Percentiles rank a stretch among this genome's conserved stretches.
Evolutionary conservation across 2,113 vertebrate genomes (phyloP).

Genomic region (Gorsachius goisagi): DNA sequence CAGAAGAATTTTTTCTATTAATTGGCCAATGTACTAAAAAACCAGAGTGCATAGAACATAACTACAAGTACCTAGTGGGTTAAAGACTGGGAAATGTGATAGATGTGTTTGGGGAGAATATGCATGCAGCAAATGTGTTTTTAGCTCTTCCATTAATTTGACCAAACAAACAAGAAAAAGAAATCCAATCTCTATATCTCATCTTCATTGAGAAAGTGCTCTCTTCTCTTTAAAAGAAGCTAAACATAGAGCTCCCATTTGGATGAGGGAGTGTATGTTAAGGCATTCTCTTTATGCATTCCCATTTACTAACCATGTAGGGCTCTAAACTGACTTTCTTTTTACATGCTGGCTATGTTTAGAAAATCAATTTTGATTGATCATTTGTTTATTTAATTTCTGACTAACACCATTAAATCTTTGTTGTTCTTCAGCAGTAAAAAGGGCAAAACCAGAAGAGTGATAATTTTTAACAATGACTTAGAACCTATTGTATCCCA

Average conservation of each 20-base stretch:
- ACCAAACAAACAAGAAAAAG: neutral
- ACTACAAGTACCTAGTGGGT: neutral
- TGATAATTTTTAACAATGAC: neutral
- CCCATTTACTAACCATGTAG: neutral
- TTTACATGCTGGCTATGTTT: neutral
- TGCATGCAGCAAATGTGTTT: neutral
- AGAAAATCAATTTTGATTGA: neutral
- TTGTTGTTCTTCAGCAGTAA: neutral
- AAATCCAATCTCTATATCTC: neutral
- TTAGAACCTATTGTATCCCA: fast-evolving
- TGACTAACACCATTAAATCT: neutral
- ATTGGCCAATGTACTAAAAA: neutral
- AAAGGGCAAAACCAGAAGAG: neutral
- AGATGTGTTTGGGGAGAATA: neutral
- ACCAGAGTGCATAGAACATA: neutral
- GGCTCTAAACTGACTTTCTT: neutral
- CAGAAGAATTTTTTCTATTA: neutral
- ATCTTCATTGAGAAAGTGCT: neutral
- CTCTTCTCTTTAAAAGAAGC: neutral
- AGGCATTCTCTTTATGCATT: neutral
- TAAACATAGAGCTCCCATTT: neutral
- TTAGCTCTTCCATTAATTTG: neutral
- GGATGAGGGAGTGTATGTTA: neutral
- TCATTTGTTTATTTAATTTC: neutral
- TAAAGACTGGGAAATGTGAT: neutral